Percentiles rank a stretch among this genome's conserved stretches.
phyloP scores from a whole-genome alignment of 2,113 vertebrate genomes.

The Chitala chitala region DNA sequence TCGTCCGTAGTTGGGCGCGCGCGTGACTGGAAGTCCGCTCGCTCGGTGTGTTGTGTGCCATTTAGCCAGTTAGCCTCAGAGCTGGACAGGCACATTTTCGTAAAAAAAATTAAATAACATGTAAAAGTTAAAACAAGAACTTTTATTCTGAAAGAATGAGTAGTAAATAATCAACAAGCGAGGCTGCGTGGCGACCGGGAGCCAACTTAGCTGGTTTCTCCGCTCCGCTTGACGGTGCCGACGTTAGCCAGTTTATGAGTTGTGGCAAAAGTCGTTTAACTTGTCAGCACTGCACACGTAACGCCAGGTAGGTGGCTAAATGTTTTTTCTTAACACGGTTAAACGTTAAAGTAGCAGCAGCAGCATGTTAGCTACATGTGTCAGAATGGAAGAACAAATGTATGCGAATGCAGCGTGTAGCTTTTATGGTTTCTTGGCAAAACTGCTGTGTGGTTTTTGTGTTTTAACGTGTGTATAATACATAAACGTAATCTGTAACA shows the following conservation, averaged over 20 bases:
- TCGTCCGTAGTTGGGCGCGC: not conserved
- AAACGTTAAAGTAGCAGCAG: not conserved
- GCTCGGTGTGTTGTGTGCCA: not conserved
- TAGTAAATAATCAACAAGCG: not conserved
- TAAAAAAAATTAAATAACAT: not conserved
- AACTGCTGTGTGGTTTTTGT: too few species aligned
- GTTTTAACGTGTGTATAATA: too few species aligned
- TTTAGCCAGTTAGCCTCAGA: constrained; percentile 1
- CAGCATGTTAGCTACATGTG: not conserved
- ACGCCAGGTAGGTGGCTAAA: not conserved
- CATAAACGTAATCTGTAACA: too few species aligned
- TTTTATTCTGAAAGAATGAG: constrained; percentile 10
- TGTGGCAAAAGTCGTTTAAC: not conserved
- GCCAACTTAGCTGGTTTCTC: not conserved
- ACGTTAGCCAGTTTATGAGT: not conserved
- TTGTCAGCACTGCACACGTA: not conserved
- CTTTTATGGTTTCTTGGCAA: too few species aligned
- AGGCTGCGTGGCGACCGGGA: not conserved
- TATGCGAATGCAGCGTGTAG: too few species aligned
- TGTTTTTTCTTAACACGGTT: not conserved
- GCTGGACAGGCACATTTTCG: not conserved
- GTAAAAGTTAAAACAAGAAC: not conserved
- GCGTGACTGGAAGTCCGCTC: constrained; percentile 11
- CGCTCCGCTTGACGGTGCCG: not conserved
- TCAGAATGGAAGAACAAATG: too few species aligned